A percentile compares a stretch with the other conserved stretches of the same genome.
These are phyloP conservation scores for Ceriagrion tenellum DNA, from an alignment of 2,888 invertebrate species.

Conservation along the genomic window DNA sequence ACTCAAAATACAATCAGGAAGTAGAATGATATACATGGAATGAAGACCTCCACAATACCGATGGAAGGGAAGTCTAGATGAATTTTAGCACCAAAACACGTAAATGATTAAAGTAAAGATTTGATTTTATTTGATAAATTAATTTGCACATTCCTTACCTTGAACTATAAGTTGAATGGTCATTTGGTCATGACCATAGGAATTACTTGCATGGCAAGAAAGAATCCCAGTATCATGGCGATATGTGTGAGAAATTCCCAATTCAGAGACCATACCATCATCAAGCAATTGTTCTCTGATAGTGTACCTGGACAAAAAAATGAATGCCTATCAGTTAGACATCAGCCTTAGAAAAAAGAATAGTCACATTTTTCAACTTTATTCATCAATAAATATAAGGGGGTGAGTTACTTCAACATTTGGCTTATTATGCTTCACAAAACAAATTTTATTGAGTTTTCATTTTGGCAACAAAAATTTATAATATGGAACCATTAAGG, in stretches of 20 bases:
- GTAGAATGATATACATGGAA: too few relatives aligned
- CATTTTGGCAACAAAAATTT: too few relatives aligned
- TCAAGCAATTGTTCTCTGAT: constrained; percentile 88
- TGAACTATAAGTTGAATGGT: constrained; percentile 94
- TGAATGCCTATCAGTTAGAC: neutral
- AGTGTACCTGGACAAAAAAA: constrained; percentile 81
- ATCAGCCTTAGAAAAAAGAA: neutral
- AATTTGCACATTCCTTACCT: constrained; percentile 79
- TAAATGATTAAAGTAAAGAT: neutral
- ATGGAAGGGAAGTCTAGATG: neutral
- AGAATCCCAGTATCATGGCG: constrained; percentile 94
- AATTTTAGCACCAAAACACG: too few relatives aligned
- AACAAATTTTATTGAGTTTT: too few relatives aligned
- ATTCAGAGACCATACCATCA: constrained; percentile 90
- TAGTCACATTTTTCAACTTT: neutral
- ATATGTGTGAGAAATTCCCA: constrained; percentile 91
- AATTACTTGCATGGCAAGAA: constrained; percentile 92
- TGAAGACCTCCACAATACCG: too few relatives aligned
- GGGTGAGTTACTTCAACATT: too few relatives aligned
- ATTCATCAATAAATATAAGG: too few relatives aligned
- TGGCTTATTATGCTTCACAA: too few relatives aligned
- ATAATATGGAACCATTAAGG: too few relatives aligned
- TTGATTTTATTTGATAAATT: neutral
- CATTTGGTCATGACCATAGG: constrained; percentile 94
- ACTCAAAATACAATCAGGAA: too few relatives aligned